These are phyloP conservation scores for Morelia viridis DNA, from an alignment of 2,797 vertebrate species.

Conservation along the genomic window DNA sequence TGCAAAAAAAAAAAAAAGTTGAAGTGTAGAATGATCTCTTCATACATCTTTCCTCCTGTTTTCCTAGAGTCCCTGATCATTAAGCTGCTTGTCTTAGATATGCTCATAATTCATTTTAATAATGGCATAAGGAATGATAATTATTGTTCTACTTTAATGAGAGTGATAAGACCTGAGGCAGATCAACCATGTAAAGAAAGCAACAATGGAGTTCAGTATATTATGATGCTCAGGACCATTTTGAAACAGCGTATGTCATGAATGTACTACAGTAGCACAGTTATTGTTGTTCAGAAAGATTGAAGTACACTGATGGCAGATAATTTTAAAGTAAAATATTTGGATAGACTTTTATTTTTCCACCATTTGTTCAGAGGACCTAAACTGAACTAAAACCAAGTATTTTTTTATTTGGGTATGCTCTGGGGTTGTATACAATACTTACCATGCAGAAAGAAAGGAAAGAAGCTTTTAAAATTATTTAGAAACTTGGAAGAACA, in stretches of 20 bases:
- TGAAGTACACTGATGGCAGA: neutral
- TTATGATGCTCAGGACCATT: conserved; percentile 24
- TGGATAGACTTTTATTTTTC: no score
- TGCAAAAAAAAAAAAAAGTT: conserved; percentile 32
- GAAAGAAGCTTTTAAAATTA: conserved; percentile 27
- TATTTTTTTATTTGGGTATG: neutral
- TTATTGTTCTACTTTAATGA: conserved; percentile 44
- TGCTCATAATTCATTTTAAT: conserved; percentile 58
- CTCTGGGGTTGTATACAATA: neutral
- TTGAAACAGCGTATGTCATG: neutral
- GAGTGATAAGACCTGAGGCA: conserved; percentile 35
- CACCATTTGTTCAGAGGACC: neutral
- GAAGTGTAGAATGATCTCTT: conserved; percentile 46
- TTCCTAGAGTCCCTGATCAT: conserved; percentile 36
- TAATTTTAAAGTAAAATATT: neutral
- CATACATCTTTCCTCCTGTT: conserved; percentile 22
- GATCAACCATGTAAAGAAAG: conserved; percentile 11
- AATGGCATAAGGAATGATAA: conserved; percentile 47
- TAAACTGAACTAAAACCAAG: neutral
- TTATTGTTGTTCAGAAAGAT: neutral
- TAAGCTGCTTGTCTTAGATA: conserved; percentile 44
- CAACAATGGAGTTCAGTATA: conserved; percentile 32
- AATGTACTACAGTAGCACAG: neutral
- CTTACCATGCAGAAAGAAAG: neutral
- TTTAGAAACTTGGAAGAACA: conserved; percentile 21